A percentile compares a stretch with the other conserved stretches of the same genome.
phyloP scores from a whole-genome alignment of 2,888 invertebrate species.

The Petrolisthes manimaculis region DNA sequence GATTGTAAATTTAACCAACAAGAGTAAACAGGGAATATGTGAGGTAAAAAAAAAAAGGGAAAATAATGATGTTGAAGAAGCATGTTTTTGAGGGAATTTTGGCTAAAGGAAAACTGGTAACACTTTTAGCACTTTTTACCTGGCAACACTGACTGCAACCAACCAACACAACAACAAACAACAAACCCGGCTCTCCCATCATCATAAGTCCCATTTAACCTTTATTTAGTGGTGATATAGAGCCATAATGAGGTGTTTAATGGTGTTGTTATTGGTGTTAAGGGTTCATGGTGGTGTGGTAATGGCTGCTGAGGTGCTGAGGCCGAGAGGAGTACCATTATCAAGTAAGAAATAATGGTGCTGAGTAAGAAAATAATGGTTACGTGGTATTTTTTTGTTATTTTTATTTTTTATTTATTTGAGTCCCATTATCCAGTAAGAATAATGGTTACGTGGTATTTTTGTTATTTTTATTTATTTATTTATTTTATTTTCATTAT shows the following conservation, averaged over 20 bases:
- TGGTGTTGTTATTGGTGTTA: slow-evolving; percentile 25
- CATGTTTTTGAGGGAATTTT: neutral
- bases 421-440: neutral
- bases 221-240: neutral
- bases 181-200: too few species aligned
- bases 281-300: slow-evolving; percentile 31
- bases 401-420: too few species aligned
- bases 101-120: neutral
- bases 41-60: too few species aligned
- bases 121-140: neutral
- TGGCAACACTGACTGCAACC: neutral
- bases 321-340: slow-evolving; percentile 58
- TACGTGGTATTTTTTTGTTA: too few species aligned
- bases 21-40: too few species aligned
- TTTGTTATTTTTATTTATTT: neutral
- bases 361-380: neutral
- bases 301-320: slow-evolving; percentile 52
- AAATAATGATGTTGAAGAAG: too few species aligned
- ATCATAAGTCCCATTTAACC: too few species aligned
- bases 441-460: neutral
- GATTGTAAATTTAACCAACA: too few species aligned
- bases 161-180: too few species aligned
- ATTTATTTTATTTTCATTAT: too few species aligned
- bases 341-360: slow-evolving; percentile 49
- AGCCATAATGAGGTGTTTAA: neutral